These are phyloP conservation scores for Pollenia griseotomentosa DNA, from an alignment of 2,888 invertebrate species.

Conservation along the genomic window DNA sequence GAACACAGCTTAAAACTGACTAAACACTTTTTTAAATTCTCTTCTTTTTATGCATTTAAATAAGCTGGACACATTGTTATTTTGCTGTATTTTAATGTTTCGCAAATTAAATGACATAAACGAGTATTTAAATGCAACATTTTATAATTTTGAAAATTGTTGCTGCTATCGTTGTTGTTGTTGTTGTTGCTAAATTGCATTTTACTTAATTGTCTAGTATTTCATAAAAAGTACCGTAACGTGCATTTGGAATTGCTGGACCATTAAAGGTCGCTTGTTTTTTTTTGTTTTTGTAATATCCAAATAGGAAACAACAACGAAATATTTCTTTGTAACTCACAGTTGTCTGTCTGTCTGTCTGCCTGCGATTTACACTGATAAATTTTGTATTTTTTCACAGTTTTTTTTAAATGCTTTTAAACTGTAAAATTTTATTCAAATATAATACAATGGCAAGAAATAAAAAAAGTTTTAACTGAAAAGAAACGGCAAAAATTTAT, in stretches of 20 bases:
- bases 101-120: constrained; percentile 23
- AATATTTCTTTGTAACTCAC: constrained; percentile 52
- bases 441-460: constrained; percentile 28
- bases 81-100: constrained; percentile 32
- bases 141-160: constrained; percentile 53
- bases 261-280: constrained; percentile 82
- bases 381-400: constrained; percentile 47
- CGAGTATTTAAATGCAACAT: constrained; percentile 51
- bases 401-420: constrained; percentile 53
- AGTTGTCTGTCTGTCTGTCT: constrained; percentile 49
- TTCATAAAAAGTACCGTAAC: constrained; percentile 70
- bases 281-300: constrained; percentile 74
- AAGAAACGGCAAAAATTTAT: constrained; percentile 2
- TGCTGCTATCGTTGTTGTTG: constrained; percentile 26
- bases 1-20: no score
- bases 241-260: constrained; percentile 79
- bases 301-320: constrained; percentile 65
- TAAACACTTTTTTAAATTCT: neutral
- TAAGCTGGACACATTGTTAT: constrained; percentile 17
- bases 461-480: constrained; percentile 24
- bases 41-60: neutral
- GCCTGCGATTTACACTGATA: constrained; percentile 62
- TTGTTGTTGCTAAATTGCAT: constrained; percentile 46
- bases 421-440: constrained; percentile 39
- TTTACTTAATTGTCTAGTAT: constrained; percentile 69